Percentiles rank a stretch among this genome's conserved stretches.
phyloP scores from a whole-genome alignment of 2,113 vertebrate genomes.

The Pseudopodoces humilis region DNA sequence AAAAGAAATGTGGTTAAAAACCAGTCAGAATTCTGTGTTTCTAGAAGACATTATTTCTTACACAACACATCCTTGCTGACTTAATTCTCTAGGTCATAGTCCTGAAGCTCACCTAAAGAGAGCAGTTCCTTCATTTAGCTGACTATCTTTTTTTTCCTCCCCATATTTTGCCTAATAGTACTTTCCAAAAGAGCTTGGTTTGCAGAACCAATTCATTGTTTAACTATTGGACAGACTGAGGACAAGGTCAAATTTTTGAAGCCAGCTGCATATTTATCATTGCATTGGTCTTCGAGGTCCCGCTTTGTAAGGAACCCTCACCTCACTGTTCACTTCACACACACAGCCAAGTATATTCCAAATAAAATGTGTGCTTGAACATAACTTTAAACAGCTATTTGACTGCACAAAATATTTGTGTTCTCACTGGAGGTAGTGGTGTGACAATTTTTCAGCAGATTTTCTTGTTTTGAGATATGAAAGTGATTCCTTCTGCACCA shows the following conservation, averaged over 20 bases:
- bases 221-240: neutral
- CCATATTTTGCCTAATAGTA: neutral
- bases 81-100: neutral
- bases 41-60: neutral
- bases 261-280: neutral
- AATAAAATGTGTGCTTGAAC: neutral
- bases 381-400: neutral
- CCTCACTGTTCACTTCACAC: neutral
- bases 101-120: neutral
- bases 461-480: neutral
- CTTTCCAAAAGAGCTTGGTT: neutral
- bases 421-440: neutral
- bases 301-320: neutral
- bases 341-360: neutral
- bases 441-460: neutral
- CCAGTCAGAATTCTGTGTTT: neutral
- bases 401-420: neutral
- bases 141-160: neutral
- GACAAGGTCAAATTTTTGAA: neutral
- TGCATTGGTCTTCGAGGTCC: neutral
- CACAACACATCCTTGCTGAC: neutral
- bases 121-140: neutral
- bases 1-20: neutral
- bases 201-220: neutral
- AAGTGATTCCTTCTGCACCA: neutral